Evolutionary conservation across 2,113 vertebrate genomes (phyloP).

Genomic region (Oryzias melastigma): DNA sequence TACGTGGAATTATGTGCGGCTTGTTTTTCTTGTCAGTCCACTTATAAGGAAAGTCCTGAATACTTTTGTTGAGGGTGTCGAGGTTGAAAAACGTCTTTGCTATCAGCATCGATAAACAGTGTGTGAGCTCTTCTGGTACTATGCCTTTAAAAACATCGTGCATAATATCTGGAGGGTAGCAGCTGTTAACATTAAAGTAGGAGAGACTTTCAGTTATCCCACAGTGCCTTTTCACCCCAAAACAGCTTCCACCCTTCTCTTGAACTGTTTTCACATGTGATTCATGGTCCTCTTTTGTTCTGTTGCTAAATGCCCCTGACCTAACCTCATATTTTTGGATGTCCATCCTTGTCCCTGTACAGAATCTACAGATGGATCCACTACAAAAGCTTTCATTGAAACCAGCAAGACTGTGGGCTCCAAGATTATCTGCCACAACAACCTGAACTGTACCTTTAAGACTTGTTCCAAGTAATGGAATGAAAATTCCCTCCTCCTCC

Average conservation of each 20-base stretch:
- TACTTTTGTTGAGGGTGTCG: slow-evolving; percentile 10
- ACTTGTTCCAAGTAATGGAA: slow-evolving; percentile 20
- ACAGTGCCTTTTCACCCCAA: slow-evolving; percentile 20
- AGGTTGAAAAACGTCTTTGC: slow-evolving; percentile 17
- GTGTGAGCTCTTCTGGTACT: slow-evolving; percentile 10
- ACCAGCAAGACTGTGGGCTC: slow-evolving; percentile 13
- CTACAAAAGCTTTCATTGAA: slow-evolving; percentile 32
- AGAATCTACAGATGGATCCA: slow-evolving; percentile 36
- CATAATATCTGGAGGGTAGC: slow-evolving; percentile 26
- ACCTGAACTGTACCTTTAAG: slow-evolving; percentile 26
- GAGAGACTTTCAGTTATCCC: background rate
- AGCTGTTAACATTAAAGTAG: slow-evolving; percentile 11
- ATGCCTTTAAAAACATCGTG: slow-evolving; percentile 28
- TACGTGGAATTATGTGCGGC: slow-evolving; percentile 11
- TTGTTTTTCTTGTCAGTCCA: slow-evolving; percentile 20
- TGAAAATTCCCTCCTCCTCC: slow-evolving; percentile 11
- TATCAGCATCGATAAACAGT: slow-evolving; percentile 8
- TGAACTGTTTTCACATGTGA: slow-evolving; percentile 7
- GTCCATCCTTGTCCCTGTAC: slow-evolving; percentile 15
- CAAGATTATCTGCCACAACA: slow-evolving; percentile 22
- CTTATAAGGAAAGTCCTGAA: slow-evolving; percentile 11
- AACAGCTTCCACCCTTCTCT: background rate
- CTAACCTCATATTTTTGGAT: slow-evolving; percentile 9
- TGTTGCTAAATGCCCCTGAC: slow-evolving; percentile 1
- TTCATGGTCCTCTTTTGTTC: slow-evolving; percentile 6